phyloP scores from a whole-genome alignment of 2,797 vertebrate species.

The Oreochromis mossambicus region DNA sequence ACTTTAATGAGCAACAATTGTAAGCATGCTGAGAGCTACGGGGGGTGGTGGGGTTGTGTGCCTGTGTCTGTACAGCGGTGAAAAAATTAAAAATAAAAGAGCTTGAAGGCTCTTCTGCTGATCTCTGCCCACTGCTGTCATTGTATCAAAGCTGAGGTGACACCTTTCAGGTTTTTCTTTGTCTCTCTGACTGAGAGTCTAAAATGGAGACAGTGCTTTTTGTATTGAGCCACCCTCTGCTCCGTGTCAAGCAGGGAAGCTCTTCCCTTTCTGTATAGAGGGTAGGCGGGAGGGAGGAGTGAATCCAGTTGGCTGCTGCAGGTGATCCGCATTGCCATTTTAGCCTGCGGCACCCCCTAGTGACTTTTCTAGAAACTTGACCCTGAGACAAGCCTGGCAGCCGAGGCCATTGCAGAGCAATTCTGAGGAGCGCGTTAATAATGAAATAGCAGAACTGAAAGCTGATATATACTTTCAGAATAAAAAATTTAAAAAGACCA shows the following conservation, averaged over 20 bases:
- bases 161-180: conserved; percentile 67
- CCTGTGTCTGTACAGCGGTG: conserved; percentile 23
- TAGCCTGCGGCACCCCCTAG: conserved; percentile 68
- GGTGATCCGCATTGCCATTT: conserved; percentile 37
- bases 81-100: conserved; percentile 48
- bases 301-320: conserved; percentile 30
- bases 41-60: conserved; percentile 26
- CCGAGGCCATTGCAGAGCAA: conserved; percentile 12
- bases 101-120: conserved; percentile 42
- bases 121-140: conserved; percentile 48
- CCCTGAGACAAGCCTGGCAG: conserved; percentile 24
- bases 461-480: conserved; percentile 36
- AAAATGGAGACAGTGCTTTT: conserved; percentile 63
- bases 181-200: conserved; percentile 38
- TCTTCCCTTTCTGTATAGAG: conserved; percentile 33
- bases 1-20: conserved; percentile 85
- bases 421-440: background rate
- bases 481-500: background rate
- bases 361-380: conserved; percentile 42
- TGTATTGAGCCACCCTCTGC: conserved; percentile 65
- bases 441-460: conserved; percentile 35
- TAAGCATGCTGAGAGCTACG: conserved; percentile 70
- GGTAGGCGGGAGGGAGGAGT: background rate
- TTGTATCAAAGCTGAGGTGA: conserved; percentile 67
- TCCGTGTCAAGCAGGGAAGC: conserved; percentile 52